Percentiles rank a stretch among this genome's conserved stretches.
Evolutionary conservation across 2,113 vertebrate genomes (phyloP).

Genomic region (Scatophagus argus): DNA sequence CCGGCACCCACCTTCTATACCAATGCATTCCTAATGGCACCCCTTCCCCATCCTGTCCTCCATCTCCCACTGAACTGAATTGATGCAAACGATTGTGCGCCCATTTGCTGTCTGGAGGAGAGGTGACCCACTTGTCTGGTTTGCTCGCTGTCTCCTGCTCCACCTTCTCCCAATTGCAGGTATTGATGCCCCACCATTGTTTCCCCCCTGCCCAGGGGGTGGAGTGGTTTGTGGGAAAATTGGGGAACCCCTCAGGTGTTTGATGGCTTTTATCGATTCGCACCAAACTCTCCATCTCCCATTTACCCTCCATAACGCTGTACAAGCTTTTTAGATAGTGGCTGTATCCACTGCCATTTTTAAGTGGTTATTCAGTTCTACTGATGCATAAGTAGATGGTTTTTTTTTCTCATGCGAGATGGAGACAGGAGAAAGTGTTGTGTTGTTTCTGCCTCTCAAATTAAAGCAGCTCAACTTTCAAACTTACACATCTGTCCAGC

Average conservation of each 20-base stretch:
- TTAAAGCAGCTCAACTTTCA: constrained; percentile 38
- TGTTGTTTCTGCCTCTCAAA: constrained; percentile 16
- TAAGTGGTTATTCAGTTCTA: constrained; percentile 61
- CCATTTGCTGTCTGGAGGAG: constrained; percentile 80
- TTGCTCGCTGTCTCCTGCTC: constrained; percentile 58
- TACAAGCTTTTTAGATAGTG: constrained; percentile 63
- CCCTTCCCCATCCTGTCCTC: constrained; percentile 67
- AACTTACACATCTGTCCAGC: neutral
- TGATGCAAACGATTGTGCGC: constrained; percentile 79
- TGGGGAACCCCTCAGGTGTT: constrained; percentile 79
- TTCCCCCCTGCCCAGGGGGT: constrained; percentile 77
- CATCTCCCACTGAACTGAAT: constrained; percentile 80
- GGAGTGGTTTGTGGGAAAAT: constrained; percentile 82
- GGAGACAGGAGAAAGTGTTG: constrained; percentile 12
- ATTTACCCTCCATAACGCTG: constrained; percentile 60
- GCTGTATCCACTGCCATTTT: constrained; percentile 59
- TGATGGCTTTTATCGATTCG: constrained; percentile 84
- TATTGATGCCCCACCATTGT: constrained; percentile 85
- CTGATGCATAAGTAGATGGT: constrained; percentile 27
- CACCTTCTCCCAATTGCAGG: constrained; percentile 80
- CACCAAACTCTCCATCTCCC: constrained; percentile 62
- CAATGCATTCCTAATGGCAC: constrained; percentile 68
- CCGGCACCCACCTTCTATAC: constrained; percentile 60
- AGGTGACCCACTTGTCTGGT: constrained; percentile 72
- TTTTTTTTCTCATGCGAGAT: constrained; percentile 31